Evolutionary conservation across 2,113 vertebrate genomes (phyloP), one percentile per base, ranked within the genome.

Genomic region (Cariama cristata): DNA sequence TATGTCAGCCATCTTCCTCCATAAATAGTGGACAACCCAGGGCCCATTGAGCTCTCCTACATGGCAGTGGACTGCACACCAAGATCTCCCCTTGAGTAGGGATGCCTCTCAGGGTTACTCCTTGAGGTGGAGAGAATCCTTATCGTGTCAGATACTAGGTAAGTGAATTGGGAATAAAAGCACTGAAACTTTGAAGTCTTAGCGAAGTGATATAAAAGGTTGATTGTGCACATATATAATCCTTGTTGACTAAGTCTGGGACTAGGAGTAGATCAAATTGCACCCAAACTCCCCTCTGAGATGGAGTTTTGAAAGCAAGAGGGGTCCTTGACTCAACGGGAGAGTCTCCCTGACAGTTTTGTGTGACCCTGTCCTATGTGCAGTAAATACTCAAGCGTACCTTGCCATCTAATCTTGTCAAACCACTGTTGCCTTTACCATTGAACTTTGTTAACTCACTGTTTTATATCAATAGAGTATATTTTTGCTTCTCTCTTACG

Each of bases 231-330:
- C 44, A 24, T 53, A 24, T 53, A 20, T 5, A 45, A 12, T 38
- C 32, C 35, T 59, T 33, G 33, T 11, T 59, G 32, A 67, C 12
- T 6, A 33, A 20, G 3, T 64, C 16, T n/a, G 17, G 17, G 28
- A 79, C 5, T 63, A 16, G 12, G 17, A 18, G 50, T 0, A 0
- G 11, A 52, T 33, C 17, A 17, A 74, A 21, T 6, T 35, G 11
- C 32, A 27, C 26, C 22, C 19, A 38, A 27, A 2, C 2, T 44
- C 14, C 22, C 22, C 7, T 59, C 22, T 38, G 60, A 74, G 67
- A 52, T 38, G 26, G 21, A 73, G 17, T 52, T 59, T 66, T 50
- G 59, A 66, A 38, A 38, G 38, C 38, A 38, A 38, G 38, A 8
- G 38, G 38, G 38, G 38, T 38, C 38, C 38, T 38, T 38, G 38